Percentiles rank a stretch among this genome's conserved stretches.
These are phyloP conservation scores for Listronotus bonariensis DNA, from an alignment of 1,140 invertebrate species.

Conservation along the genomic window DNA sequence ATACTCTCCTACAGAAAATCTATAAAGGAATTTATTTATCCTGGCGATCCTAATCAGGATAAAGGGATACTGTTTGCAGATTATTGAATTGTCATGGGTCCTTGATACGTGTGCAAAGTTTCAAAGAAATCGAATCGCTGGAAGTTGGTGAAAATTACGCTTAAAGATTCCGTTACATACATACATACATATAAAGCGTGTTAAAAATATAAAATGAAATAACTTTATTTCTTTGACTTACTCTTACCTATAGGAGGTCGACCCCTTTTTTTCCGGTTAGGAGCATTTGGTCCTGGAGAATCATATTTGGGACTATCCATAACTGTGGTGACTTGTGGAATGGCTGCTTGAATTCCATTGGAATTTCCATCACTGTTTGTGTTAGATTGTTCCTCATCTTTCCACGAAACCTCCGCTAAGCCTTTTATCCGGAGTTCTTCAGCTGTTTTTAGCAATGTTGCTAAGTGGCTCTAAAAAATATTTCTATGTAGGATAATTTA, in stretches of 20 bases:
- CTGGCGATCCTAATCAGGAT: too few species aligned
- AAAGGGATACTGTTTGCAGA: too few species aligned
- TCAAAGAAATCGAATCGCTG: too few species aligned
- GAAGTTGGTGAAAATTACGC: too few species aligned
- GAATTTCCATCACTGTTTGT: slow-evolving; percentile 56
- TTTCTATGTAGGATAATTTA: too few species aligned
- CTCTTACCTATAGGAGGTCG: slow-evolving; percentile 61
- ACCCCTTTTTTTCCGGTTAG: slow-evolving; percentile 60
- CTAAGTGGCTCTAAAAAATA: slow-evolving; percentile 75
- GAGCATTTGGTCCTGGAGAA: slow-evolving; percentile 15
- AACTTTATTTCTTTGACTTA: neutral
- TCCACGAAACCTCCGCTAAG: slow-evolving; percentile 84
- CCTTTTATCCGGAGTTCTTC: slow-evolving; percentile 91
- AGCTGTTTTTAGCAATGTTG: slow-evolving; percentile 85
- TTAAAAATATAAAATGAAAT: neutral
- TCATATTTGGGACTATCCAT: slow-evolving; percentile 50
- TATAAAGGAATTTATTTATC: too few species aligned
- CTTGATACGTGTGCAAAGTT: too few species aligned
- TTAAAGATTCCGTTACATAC: too few species aligned
- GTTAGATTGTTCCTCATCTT: slow-evolving; percentile 62
- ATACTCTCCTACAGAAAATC: too few species aligned
- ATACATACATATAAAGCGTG: too few species aligned
- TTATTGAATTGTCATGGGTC: too few species aligned
- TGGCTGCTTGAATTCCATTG: slow-evolving; percentile 57
- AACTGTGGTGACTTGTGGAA: slow-evolving; percentile 54